Base-by-base conservation (phyloP, 2,113 vertebrate species). In the Hippocampus zosterae region DNA sequence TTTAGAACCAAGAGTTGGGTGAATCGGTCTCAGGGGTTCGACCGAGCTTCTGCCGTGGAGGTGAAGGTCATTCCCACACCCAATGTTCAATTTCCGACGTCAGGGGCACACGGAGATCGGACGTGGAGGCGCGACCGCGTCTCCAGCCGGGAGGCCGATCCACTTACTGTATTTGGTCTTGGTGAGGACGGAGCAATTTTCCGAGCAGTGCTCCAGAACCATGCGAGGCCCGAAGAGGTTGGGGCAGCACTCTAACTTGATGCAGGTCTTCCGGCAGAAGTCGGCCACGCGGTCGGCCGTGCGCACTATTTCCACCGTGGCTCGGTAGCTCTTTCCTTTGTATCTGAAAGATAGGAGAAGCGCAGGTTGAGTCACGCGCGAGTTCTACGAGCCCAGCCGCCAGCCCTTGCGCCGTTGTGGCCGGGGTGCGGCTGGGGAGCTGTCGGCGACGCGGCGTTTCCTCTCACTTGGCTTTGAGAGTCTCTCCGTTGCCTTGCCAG, bases 91-190 rank as follows among this genome's bases (percentile, higher is more conserved):
- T 18, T 50, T 7, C 48, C 48, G 6, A 50, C 25, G 15, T 27
- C 15, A 60, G 50, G 61, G 48, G 46, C 60, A 65, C 19, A 3
- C 67, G 6, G 7, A 50, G 5, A 18, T 18, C 21, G 7, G 1
- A 50, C 16, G 48, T 18, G 13, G 16, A 16, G 44, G 44, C 15
- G 3, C 16, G 12, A 46, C 25, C 71, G 50, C 8, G 9, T 65
- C 10, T 70, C 2, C 8, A 18, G 5, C 18, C 55, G 41, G 67
- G 55, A 18, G 61, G 13, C 6, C 37, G 67, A 65, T 33, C 10
- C 64, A 94, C 97, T 88, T 88, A 99, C 97, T 98, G 91, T 98
- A 99, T 93, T 98, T 98, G 71, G 97, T 99, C 92, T 98, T 99
- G 82, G 97, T 99, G 81, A 98, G 93, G 74, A 97, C 94, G 29